These are phyloP conservation scores for Globia sparganii DNA, from an alignment of 2,888 invertebrate species.

Conservation along the genomic window DNA sequence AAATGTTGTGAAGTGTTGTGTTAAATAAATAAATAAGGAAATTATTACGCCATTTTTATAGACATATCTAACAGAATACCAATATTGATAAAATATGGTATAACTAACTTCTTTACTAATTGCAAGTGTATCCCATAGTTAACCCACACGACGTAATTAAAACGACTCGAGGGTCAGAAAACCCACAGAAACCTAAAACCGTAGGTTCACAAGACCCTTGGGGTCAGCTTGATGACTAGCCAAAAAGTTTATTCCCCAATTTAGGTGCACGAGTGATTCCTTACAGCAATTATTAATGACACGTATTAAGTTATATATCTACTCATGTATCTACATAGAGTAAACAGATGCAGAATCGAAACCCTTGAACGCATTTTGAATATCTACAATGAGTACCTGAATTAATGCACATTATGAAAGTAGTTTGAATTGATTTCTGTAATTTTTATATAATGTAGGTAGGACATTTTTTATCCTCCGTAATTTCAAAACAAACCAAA, in stretches of 20 bases:
- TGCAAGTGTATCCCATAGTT: too few relatives aligned
- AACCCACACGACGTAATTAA: constrained; percentile 19
- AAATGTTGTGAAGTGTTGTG: too few relatives aligned
- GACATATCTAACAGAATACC: background rate
- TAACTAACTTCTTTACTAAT: background rate
- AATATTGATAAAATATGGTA: background rate
- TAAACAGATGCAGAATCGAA: background rate
- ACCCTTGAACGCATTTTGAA: background rate
- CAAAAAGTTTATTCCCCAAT: constrained; percentile 49
- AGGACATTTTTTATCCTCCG: too few relatives aligned
- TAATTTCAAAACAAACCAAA: too few relatives aligned
- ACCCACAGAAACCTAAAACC: constrained; percentile 17
- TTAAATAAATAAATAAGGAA: too few relatives aligned
- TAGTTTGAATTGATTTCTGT: too few relatives aligned
- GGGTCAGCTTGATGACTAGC: constrained; percentile 41
- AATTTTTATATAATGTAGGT: too few relatives aligned
- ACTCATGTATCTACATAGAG: constrained; percentile 38
- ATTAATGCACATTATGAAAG: too few relatives aligned
- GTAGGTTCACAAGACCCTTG: constrained; percentile 17
- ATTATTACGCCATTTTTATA: too few relatives aligned
- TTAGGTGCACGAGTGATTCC: constrained; percentile 57
- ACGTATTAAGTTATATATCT: constrained; percentile 44
- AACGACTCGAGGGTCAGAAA: background rate
- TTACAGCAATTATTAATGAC: constrained; percentile 73
- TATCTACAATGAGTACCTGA: too few relatives aligned